Evolutionary conservation across 2,113 vertebrate species (phyloP), one percentile per base, ranked within the genome.

Genomic region (Picathartes gymnocephalus): DNA sequence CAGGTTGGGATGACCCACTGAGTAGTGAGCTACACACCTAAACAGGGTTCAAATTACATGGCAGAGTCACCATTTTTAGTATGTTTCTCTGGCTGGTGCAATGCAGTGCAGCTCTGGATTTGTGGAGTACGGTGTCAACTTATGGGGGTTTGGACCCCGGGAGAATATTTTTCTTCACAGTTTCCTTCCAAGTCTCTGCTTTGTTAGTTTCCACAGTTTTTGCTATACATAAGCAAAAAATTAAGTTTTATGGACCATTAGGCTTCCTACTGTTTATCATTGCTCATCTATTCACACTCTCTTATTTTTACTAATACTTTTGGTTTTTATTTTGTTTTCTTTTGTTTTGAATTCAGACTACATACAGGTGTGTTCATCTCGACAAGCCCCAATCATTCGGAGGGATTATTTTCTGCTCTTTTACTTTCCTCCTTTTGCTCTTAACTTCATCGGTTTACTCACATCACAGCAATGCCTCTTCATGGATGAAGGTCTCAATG

Each of bases 191-290:
- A 58, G 17, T n/a, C 10, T 71, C 18, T 85, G 11, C 3, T 65
- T 48, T 51, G 1, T 9, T 61, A 11, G 2, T 61, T 70, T 81
- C n/a, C 11, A 7, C 4, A 47, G 5, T 6, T 77, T 69, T 81
- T 10, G 0, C 33, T 48, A 4, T 39, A 47, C 5, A 1, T 7
- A 40, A 2, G 6, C 13, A 23, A 16, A 42, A 25, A 4, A 7
- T 10, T 1, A 15, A 28, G 3, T 24, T 30, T 37, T 28, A 13
- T 19, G 42, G 19, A 37, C 10, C 6, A 13, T n/a, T 47, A 73
- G 25, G 6, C 25, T 81, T 62, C 20, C 13, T 79, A 20, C 7
- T 56, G 6, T 4, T 72, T 42, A 21, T 23, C 21, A 39, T 21
- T 39, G 6, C 6, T 66, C 27, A 40, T 74, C 5, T 10, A 9